Percentiles rank a stretch among this genome's conserved stretches.
phyloP scores from a whole-genome alignment of 1,140 invertebrate genomes.

The Hyles euphorbiae region DNA sequence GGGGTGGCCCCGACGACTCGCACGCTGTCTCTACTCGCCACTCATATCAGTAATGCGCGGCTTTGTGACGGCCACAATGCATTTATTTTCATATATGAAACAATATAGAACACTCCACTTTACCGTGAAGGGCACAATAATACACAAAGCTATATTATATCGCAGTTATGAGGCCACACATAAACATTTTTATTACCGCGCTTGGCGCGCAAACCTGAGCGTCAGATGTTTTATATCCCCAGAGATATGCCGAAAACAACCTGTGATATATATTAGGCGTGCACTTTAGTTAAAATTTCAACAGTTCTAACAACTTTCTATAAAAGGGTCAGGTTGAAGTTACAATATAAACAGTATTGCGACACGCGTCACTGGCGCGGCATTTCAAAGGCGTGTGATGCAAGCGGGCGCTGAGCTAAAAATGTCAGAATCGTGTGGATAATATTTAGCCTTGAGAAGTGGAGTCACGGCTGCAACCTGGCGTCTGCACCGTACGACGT shows the following conservation, averaged over 20 bases:
- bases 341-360: slow-evolving; percentile 40
- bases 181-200: no score
- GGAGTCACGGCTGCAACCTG: slow-evolving; percentile 10
- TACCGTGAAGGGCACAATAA: no score
- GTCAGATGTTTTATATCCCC: no score
- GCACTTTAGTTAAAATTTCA: slow-evolving; percentile 12
- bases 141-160: no score
- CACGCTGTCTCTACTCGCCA: slow-evolving; percentile 1
- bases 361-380: slow-evolving; percentile 39
- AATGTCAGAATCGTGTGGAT: slow-evolving; percentile 66
- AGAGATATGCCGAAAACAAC: no score
- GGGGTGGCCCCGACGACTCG: neutral
- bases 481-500: slow-evolving; percentile 30
- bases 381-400: slow-evolving; percentile 53
- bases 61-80: no score
- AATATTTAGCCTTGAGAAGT: slow-evolving; percentile 37
- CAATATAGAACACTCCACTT: no score
- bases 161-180: no score
- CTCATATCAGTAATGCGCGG: no score
- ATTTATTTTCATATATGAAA: no score
- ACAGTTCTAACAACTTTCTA: slow-evolving; percentile 23
- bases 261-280: no score
- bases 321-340: slow-evolving; percentile 31
- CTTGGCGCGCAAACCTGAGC: no score
- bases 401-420: slow-evolving; percentile 48